phyloP scores from a whole-genome alignment of 2,797 vertebrate species.

The Aotus griseimembra region DNA sequence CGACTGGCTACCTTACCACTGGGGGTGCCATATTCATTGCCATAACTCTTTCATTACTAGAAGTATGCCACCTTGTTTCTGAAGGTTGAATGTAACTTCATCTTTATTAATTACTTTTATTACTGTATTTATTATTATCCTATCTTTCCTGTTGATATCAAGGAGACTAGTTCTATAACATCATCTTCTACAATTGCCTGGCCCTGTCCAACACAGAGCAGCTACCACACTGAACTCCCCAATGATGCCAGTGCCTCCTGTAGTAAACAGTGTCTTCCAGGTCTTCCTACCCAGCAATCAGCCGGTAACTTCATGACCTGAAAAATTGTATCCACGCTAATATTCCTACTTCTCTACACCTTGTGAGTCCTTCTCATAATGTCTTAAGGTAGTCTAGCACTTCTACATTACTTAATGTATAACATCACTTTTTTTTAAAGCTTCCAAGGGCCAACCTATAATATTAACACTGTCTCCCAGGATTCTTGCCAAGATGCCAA shows the following conservation, averaged over 20 bases:
- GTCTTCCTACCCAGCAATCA: neutral
- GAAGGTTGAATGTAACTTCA: neutral
- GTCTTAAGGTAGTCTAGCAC: neutral
- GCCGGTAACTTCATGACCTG: neutral
- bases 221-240: neutral
- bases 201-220: neutral
- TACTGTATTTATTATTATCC: neutral
- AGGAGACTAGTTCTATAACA: neutral
- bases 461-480: neutral
- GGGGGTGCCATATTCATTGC: neutral
- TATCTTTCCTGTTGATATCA: neutral
- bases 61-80: neutral
- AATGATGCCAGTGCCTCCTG: neutral
- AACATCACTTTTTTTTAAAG: neutral
- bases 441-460: neutral
- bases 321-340: neutral
- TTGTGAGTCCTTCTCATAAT: neutral
- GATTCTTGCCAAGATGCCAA: neutral
- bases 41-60: neutral
- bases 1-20: neutral
- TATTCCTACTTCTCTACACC: neutral
- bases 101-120: neutral
- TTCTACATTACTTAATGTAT: neutral
- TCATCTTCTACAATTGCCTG: neutral
- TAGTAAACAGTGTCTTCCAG: neutral